phyloP scores from a whole-genome alignment of 64 coral and sea anemone genomes.

The Hydrozoanthus tunicans region DNA sequence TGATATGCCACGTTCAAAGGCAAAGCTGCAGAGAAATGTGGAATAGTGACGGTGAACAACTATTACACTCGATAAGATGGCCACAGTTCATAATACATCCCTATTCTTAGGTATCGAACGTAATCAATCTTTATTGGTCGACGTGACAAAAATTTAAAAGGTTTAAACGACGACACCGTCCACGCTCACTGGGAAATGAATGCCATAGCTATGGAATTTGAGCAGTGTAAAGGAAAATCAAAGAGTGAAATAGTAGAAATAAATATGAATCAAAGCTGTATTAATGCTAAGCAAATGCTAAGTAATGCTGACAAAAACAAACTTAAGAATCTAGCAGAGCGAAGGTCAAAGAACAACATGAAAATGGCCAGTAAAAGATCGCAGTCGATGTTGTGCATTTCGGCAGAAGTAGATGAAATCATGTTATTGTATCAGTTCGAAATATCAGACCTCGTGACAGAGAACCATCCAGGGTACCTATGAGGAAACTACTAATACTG shows the following conservation, averaged over 20 bases:
- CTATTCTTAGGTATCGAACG: conserved; percentile 50
- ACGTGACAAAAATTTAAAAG: conserved; percentile 18
- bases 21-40: conserved; percentile 17
- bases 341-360: background rate
- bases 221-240: conserved; percentile 53
- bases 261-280: background rate
- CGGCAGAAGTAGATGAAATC: conserved; percentile 5
- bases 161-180: conserved; percentile 34
- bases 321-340: too few species aligned
- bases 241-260: conserved; percentile 54
- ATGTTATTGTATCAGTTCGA: conserved; percentile 11
- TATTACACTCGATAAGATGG: conserved; percentile 30
- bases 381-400: background rate
- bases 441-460: conserved; percentile 24
- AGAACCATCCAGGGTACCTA: background rate
- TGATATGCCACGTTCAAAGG: too few species aligned
- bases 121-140: conserved; percentile 45
- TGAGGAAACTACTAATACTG: conserved; percentile 15
- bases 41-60: conserved; percentile 8
- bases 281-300: too few species aligned
- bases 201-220: conserved; percentile 34
- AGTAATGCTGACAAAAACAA: too few species aligned
- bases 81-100: conserved; percentile 37
- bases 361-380: background rate
- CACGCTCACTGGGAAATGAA: conserved; percentile 33